Evolutionary conservation across 2,888 invertebrate genomes (phyloP).

Genomic region (Oscheius sp.): DNA sequence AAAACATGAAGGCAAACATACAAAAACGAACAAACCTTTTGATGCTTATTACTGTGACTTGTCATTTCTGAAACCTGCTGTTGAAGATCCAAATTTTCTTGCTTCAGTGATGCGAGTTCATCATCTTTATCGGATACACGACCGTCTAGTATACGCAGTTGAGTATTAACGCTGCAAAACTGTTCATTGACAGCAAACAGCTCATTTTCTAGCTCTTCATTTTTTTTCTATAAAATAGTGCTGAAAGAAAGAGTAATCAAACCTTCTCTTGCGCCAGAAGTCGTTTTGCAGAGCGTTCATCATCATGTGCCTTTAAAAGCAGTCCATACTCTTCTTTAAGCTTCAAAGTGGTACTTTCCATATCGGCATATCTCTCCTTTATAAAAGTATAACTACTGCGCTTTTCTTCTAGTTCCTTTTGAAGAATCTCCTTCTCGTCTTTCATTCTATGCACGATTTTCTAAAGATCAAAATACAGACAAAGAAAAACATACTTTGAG

Average conservation of each 20-base stretch:
- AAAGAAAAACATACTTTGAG: too few species aligned
- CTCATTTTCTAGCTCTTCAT: background rate
- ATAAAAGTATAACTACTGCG: too few species aligned
- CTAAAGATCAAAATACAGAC: too few species aligned
- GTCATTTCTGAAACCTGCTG: background rate
- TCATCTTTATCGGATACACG: background rate
- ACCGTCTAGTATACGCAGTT: background rate
- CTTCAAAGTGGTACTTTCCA: too few species aligned
- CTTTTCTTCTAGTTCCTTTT: too few species aligned
- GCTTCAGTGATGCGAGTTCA: constrained; percentile 7
- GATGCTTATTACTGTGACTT: background rate
- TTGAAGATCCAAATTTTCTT: constrained; percentile 27
- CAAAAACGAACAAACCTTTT: background rate
- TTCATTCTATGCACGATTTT: too few species aligned
- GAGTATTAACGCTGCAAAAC: background rate
- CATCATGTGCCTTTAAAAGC: background rate
- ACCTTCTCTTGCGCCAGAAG: background rate
- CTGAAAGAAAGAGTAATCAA: background rate
- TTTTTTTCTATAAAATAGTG: background rate
- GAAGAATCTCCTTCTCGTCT: too few species aligned
- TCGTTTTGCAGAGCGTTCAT: background rate
- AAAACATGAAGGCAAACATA: too few species aligned
- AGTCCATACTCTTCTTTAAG: too few species aligned
- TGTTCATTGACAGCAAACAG: background rate
- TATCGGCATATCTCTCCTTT: too few species aligned